These are phyloP conservation scores for Oligia strigilis DNA, from an alignment of 2,888 invertebrate genomes.

Conservation along the genomic window DNA sequence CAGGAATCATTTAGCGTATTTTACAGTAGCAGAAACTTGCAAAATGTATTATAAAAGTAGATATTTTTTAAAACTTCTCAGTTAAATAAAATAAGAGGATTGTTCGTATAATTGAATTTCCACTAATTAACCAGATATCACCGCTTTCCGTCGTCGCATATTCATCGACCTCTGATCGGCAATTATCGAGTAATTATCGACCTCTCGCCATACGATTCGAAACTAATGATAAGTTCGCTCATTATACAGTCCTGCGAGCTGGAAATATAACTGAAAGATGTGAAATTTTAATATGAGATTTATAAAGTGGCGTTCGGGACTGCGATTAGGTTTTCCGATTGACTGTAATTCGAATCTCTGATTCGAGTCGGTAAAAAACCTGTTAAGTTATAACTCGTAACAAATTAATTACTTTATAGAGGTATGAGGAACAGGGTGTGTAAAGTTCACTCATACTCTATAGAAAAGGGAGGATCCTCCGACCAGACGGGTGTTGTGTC, in stretches of 20 bases:
- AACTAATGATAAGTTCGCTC: constrained; percentile 45
- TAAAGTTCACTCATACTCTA: too few relatives aligned
- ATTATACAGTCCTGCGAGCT: constrained; percentile 44
- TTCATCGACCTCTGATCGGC: constrained; percentile 22
- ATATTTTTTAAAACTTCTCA: background rate
- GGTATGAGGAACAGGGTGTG: too few relatives aligned
- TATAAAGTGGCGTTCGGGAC: background rate
- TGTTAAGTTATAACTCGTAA: background rate
- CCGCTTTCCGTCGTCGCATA: constrained; percentile 10
- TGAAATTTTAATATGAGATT: constrained; percentile 4
- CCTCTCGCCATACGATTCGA: constrained; percentile 16
- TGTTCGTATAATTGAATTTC: background rate
- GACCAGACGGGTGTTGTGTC: too few relatives aligned
- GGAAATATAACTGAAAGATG: constrained; percentile 36
- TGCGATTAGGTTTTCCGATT: background rate
- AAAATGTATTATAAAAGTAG: background rate
- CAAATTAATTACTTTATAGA: background rate
- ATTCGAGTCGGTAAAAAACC: background rate
- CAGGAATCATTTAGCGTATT: background rate
- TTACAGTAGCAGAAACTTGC: background rate
- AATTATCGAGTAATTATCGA: constrained; percentile 46
- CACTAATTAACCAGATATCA: constrained; percentile 45
- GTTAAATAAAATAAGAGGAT: background rate
- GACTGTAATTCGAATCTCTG: background rate
- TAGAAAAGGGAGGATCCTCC: too few relatives aligned